Evolutionary conservation across 2,113 vertebrate species (phyloP), one percentile per base, ranked within the genome.

Genomic region (Chinchilla lanigera): DNA sequence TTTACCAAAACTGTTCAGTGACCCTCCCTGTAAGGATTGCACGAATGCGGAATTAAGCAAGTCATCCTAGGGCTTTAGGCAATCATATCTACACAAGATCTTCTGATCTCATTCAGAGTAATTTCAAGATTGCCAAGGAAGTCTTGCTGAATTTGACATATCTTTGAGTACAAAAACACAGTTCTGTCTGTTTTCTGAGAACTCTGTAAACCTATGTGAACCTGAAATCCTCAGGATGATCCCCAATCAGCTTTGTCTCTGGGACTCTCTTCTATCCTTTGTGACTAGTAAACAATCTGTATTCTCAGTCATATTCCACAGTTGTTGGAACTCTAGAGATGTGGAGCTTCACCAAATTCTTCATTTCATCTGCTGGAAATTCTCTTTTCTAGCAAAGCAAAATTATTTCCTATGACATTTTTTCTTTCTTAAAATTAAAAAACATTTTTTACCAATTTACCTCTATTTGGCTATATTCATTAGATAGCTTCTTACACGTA

Each of bases 401-500:
- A 30, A 20, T 89, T 83, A 90, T 80, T 91, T 93, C n/a, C 58
- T 82, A 71, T 83, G 8, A 82, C 86, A 7, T 11, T 44, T 44
- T 67, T 50, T 30, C 41, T 77, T 71, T 5, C 30, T 85, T 63
- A 82, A 71, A 89, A 69, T 52, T 86, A n/a, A 58, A 69, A 93
- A 92, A 52, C 41, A 75, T 6, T 84, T 85, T 12, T 52, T 82
- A 26, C 7, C 3, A 28, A 54, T 90, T 89, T 52, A 44, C 16
- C 47, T 83, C 7, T 71, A 2, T 26, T 58, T 85, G 20, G 22
- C 24, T 78, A 65, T 65, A 81, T 54, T 54, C 93, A 50, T 50
- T 87, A 92, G 30, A 84, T 80, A 82, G 81, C 24, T 71, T 92
- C 33, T 63, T 95, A 12, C 85, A 89, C 86, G 78, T 44, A 65